phyloP scores from a whole-genome alignment of 2,888 invertebrate species.

The Diogma glabrata region DNA sequence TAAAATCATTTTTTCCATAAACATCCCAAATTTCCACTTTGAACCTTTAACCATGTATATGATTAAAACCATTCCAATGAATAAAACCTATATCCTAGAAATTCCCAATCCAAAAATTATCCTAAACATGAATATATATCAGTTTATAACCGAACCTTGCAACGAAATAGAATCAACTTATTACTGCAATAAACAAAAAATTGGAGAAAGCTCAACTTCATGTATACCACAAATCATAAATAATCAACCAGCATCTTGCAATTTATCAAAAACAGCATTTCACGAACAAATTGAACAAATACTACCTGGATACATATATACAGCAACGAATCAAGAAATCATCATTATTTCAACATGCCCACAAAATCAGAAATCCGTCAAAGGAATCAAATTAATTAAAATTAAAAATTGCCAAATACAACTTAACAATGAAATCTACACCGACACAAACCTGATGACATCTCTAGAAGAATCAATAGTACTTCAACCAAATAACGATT shows the following conservation, averaged over 20 bases:
- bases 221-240: neutral
- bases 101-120: neutral
- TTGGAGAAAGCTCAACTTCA: neutral
- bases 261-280: neutral
- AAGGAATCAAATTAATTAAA: neutral
- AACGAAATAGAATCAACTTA: neutral
- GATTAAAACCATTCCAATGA: neutral
- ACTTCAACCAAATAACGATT: too few species aligned
- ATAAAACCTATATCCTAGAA: neutral
- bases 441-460: too few species aligned
- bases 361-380: neutral
- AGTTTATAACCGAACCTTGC: neutral
- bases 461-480: too few species aligned
- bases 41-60: neutral
- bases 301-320: neutral
- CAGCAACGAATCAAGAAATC: neutral
- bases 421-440: neutral
- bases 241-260: neutral
- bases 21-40: neutral
- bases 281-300: neutral
- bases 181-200: neutral
- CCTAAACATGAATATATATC: neutral
- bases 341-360: neutral
- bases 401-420: neutral
- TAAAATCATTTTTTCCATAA: neutral